Evolutionary conservation across 2,113 vertebrate species (phyloP), one percentile per base, ranked within the genome.

Genomic region (Carettochelys insculpta): DNA sequence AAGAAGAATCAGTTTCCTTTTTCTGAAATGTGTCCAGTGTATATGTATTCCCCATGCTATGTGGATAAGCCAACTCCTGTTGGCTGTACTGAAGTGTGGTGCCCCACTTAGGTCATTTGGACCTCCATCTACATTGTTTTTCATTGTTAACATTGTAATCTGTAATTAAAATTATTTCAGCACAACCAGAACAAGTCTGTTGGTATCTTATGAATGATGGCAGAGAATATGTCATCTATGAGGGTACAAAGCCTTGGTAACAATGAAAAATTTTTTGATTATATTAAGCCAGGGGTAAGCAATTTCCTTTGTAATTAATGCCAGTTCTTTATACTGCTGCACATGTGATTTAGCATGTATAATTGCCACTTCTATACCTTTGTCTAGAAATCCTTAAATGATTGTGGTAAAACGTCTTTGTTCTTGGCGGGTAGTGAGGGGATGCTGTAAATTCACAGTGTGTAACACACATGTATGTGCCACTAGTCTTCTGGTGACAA

Each of bases 221-320:
- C 38, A 82, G 89, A 80, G 47, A 77, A 34, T 11, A 3, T 1
- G 56, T n/a, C 22, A 8, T 54, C 29, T 85, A 38, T 53, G 48
- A 80, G 7, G 41, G 31, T 5, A 78, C 31, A 19, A 50, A 85
- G 20, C 29, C 77, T 83, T 86, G 87, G 79, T 94, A 86, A 84
- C 12, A 92, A 51, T 81, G 88, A 84, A 79, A 41, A 89, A 92
- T 82, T 73, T 73, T 31, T n/a, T 73, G 82, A 90, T 52, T 94
- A 53, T 58, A 43, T 73, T 94, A 83, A 84, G 81, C 54, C 88
- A 82, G 75, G 87, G 83, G 29, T 48, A 43, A 43, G 82, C n/a
- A 75, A n/a, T 79, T 88, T 79, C 83, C 83, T 89, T 0, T 51
- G 90, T 78, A 81, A 47, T 84, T 82, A 90, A 53, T 79, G 82